phyloP scores from a whole-genome alignment of 64 coral and sea anemone genomes.

The Cladopsammia gracilis region DNA sequence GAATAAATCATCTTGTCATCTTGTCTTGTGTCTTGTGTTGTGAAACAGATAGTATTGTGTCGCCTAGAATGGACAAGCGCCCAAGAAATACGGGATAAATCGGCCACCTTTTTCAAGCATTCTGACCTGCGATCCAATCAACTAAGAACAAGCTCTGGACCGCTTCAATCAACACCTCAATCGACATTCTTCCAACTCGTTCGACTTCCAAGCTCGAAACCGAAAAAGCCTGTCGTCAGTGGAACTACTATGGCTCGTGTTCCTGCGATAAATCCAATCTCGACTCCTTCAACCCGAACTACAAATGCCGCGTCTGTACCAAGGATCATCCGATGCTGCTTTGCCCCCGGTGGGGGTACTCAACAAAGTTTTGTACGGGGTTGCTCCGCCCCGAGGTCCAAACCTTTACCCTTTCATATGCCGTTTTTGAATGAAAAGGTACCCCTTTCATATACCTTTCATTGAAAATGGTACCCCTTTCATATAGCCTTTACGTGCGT shows the following conservation, averaged over 20 bases:
- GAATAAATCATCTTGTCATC: too few relatives aligned
- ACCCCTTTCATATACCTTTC: too few relatives aligned
- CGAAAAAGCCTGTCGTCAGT: background rate
- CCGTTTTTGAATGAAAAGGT: too few relatives aligned
- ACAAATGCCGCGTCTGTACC: background rate
- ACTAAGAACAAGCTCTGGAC: background rate
- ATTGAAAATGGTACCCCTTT: too few relatives aligned
- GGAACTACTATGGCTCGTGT: background rate
- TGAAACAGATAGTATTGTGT: background rate
- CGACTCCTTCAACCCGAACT: background rate
- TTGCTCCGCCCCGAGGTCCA: too few relatives aligned
- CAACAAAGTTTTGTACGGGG: background rate
- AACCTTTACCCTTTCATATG: too few relatives aligned
- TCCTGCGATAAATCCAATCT: background rate
- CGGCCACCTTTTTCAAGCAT: background rate
- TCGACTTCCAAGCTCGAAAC: background rate
- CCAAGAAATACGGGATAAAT: background rate
- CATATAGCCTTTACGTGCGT: too few relatives aligned
- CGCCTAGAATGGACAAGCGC: background rate
- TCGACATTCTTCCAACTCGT: background rate
- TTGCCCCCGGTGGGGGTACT: background rate
- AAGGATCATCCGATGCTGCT: background rate
- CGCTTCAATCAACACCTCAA: background rate
- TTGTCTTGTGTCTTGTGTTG: too few relatives aligned
- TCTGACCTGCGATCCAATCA: conserved; percentile 1